Evolutionary conservation across 2,797 vertebrate species (phyloP).

Genomic region (Cossypha niveicapilla): DNA sequence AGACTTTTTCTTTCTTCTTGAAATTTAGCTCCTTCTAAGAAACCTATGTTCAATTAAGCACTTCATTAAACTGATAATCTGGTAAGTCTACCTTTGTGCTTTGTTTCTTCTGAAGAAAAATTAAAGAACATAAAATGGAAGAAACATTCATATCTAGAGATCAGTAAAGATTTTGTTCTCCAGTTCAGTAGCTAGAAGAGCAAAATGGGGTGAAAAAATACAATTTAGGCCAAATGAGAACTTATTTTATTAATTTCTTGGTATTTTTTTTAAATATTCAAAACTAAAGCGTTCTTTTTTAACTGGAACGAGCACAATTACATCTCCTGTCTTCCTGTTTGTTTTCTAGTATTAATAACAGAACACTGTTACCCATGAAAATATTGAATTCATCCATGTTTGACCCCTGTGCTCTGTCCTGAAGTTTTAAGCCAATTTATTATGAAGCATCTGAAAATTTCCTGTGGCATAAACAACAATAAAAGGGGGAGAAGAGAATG

Average conservation of each 20-base stretch:
- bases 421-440: neutral
- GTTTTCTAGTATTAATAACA: neutral
- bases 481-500: neutral
- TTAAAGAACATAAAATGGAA: constrained; percentile 2
- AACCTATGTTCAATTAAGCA: constrained; percentile 41
- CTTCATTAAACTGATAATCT: constrained; percentile 60
- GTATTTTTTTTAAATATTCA: neutral
- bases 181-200: neutral
- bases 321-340: neutral
- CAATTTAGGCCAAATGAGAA: fast-evolving
- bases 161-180: neutral
- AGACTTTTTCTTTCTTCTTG: constrained; percentile 44
- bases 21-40: constrained; percentile 57
- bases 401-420: neutral
- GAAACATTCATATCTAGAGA: neutral
- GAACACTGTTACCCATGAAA: neutral
- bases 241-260: fast-evolving
- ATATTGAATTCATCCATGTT: neutral
- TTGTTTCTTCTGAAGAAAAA: constrained; percentile 19
- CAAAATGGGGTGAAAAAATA: fast-evolving
- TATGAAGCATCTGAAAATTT: neutral
- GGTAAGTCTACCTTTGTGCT: constrained; percentile 24
- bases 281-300: neutral
- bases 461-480: neutral
- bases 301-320: neutral